phyloP scores from a whole-genome alignment of 2,113 vertebrate species.

The Ictalurus punctatus region DNA sequence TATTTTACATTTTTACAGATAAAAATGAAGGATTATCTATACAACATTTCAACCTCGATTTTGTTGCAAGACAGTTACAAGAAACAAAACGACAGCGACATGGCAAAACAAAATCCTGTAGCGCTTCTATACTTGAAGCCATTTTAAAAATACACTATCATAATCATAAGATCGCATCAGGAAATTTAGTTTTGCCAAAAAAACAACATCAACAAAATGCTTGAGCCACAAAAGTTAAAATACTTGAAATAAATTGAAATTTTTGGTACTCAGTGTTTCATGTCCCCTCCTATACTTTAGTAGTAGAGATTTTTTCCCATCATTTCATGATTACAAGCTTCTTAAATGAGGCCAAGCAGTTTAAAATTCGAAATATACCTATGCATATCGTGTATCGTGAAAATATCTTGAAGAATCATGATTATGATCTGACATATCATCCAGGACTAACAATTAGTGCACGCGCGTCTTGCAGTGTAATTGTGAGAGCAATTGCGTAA shows the following conservation, averaged over 20 bases:
- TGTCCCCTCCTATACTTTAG: background rate
- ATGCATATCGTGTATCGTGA: background rate
- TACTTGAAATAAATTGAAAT: no score
- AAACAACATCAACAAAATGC: no score
- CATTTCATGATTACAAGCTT: background rate
- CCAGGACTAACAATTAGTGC: background rate
- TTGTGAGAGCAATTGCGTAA: background rate
- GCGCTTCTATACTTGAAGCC: background rate
- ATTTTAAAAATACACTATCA: background rate
- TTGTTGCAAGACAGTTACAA: background rate
- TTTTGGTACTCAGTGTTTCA: background rate
- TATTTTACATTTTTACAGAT: background rate
- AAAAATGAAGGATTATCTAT: background rate
- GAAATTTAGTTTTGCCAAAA: background rate
- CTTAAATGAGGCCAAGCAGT: background rate
- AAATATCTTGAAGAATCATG: background rate
- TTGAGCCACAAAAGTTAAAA: no score
- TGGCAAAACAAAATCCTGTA: background rate
- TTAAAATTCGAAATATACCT: background rate
- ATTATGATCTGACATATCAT: background rate
- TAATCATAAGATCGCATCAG: no score
- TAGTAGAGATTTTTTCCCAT: background rate
- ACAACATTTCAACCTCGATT: background rate
- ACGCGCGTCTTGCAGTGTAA: background rate
- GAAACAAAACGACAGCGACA: background rate